Evolutionary conservation across 2,113 vertebrate genomes (phyloP), one percentile per base, ranked within the genome.

Genomic region (Misgurnus anguillicaudatus): DNA sequence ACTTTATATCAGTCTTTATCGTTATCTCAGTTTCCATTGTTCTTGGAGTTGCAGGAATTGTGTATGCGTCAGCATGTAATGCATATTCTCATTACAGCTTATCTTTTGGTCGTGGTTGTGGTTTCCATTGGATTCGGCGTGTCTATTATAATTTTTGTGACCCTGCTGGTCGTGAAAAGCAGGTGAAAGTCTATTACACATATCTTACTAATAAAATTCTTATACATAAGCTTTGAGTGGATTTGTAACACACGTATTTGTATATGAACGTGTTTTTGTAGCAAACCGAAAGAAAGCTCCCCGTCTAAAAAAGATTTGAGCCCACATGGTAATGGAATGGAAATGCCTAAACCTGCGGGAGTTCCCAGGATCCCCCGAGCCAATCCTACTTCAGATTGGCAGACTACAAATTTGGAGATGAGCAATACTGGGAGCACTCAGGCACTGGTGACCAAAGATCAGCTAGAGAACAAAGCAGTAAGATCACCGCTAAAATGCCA

Each of bases 341-440:
- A 85, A 13, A 73, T 84, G 31, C 31, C 6, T 31, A 78, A 85
- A 74, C 62, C 78, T 21, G 13, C 7, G 13, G 81, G 76, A 17
- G 13, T 84, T 14, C 88, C 89, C 6, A 87, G 48, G 75, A 89
- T 94, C 65, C 93, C 93, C 36, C 85, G 92, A 24, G 92, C 89
- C 66, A 86, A 77, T 5, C 13, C 81, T 75, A 83, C 55, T 41
- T 80, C 19, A 51, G 48, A 19, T 73, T 90, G 83, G 89, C 82
- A 89, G 16, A 72, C 71, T 51, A 16, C 73, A 10, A 85, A 82
- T 58, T 72, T 89, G n/a, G 88, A 89, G 75, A 75, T 85, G 78
- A 63, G 68, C 13, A 77, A 89, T 61, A 88, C 72, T 75, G 89
- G 81, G 42, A 84, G 72, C 70, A 88, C 85, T 68, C 51, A 86